Conservation (phyloP, 2,113 vertebrate genomes). For the Solea senegalensis region DNA sequence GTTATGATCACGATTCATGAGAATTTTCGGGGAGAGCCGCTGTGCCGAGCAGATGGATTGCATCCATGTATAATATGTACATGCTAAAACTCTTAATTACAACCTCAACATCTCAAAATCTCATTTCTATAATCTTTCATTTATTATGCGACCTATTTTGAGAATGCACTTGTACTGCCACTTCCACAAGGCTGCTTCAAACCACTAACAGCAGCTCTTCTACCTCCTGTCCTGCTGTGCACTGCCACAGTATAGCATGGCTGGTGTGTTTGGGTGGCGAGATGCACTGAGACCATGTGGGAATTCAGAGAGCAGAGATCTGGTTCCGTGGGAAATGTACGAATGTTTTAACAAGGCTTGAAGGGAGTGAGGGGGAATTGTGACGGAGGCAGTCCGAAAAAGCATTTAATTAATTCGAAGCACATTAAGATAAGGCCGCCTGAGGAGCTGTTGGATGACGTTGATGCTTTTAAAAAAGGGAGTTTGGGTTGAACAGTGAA, state of each 20-base stretch:
- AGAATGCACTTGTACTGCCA: slow-evolving; percentile 4
- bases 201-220: slow-evolving; percentile 48
- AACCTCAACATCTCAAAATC: slow-evolving; percentile 5
- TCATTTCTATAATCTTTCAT: slow-evolving; percentile 25
- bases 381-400: slow-evolving; percentile 64
- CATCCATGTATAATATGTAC: slow-evolving; percentile 6
- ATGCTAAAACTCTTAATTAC: slow-evolving; percentile 6
- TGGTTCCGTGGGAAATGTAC: slow-evolving; percentile 72
- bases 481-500: slow-evolving; percentile 33
- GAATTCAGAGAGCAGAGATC: slow-evolving; percentile 46
- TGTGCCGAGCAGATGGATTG: not conserved
- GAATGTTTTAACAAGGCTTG: slow-evolving; percentile 63
- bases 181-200: slow-evolving; percentile 14
- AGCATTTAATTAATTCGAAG: slow-evolving; percentile 75
- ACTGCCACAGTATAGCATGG: slow-evolving; percentile 19
- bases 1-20: no score
- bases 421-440: slow-evolving; percentile 76
- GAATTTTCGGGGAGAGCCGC: not conserved
- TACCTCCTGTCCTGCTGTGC: slow-evolving; percentile 24
- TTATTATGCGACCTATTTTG: slow-evolving; percentile 27
- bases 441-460: slow-evolving; percentile 53
- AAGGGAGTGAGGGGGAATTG: slow-evolving; percentile 53
- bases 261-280: slow-evolving; percentile 48
- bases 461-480: slow-evolving; percentile 58
- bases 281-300: slow-evolving; percentile 29